Base-by-base conservation (phyloP, 1,140 invertebrate genomes). In the Calosoma granatense region DNA sequence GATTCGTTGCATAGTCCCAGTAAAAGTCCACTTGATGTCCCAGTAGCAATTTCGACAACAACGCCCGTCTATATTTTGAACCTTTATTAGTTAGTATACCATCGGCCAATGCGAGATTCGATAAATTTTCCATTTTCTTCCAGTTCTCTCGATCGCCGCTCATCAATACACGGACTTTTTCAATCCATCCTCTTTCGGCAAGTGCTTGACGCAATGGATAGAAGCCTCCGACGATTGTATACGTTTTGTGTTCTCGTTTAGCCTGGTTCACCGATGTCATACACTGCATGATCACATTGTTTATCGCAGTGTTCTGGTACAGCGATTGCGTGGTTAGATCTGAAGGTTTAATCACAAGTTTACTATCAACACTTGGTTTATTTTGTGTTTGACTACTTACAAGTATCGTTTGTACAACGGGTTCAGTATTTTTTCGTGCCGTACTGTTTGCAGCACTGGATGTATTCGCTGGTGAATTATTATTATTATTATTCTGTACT, bases 1-100 rank as follows among this genome's bases (percentile, higher is more conserved):
- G 69, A 54, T 66, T 72, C 58, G 61, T 70, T 58, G 65, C 72
- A 12, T 61, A 66, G 63, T 60, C 76, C 81, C 81, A 84, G 56
- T 81, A 74, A 59, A 83, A 78, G 61, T 80, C 80, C 0, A 81
- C 72, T 56, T 70, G 74, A 59, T 73, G 69, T 60, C 76, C 76
- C 56, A 73, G 73, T n/a, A 83, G 71, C 57, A 82, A 70, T 67
- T 81, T 81, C 0, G 81, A 82, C 20, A 79, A 63, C 43, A 77
- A 63, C 26, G 78, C 67, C 59, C 67, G 56, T 61, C 70, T 64
- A 22, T 66, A 70, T 0, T 71, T 67, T 47, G 70, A 69, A 43
- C 67, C 66, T 2, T 47, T 9, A 17, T 47, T 17, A 47, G 9
- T 17, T 9, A 9, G 6, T 4, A 47, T 47, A 4, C 41, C 41